A percentile compares a stretch with the other conserved stretches of the same genome.
These are phyloP conservation scores for Nomada goodeniana DNA, from an alignment of 2,888 invertebrate genomes.

Conservation along the genomic window DNA sequence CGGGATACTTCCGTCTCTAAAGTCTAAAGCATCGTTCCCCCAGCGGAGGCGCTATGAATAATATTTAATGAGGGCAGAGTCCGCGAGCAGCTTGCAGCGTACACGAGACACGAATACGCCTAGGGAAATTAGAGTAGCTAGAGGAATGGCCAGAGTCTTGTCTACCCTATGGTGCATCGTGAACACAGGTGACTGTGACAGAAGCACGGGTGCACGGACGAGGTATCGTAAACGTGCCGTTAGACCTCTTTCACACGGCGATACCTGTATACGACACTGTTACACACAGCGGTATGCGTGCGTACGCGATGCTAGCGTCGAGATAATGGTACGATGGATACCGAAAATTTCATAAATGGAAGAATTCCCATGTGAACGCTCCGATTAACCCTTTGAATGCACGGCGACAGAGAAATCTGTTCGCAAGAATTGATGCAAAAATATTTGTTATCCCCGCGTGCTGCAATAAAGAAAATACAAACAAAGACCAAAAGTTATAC, in stretches of 20 bases:
- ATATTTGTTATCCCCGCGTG: too few species aligned
- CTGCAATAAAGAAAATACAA: too few species aligned
- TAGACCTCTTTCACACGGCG: background rate
- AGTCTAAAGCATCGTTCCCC: background rate
- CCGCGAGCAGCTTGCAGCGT: constrained; percentile 22
- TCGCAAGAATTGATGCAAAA: too few species aligned
- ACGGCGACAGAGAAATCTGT: too few species aligned
- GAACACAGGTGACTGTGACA: constrained; percentile 32
- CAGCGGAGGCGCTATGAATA: constrained; percentile 27
- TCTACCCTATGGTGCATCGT: constrained; percentile 21
- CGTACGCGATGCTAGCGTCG: too few species aligned
- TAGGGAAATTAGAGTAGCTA: constrained; percentile 45
- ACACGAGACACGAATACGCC: constrained; percentile 33
- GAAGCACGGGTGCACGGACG: constrained; percentile 21
- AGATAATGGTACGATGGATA: too few species aligned
- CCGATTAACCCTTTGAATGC: too few species aligned
- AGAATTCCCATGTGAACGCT: too few species aligned
- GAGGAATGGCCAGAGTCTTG: constrained; percentile 20
- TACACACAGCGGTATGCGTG: too few species aligned
- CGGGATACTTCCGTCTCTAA: background rate
- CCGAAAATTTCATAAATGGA: too few species aligned
- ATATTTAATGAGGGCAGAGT: constrained; percentile 43
- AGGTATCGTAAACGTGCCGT: constrained; percentile 35
- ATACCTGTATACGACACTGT: too few species aligned
- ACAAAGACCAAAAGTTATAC: too few species aligned